Evolutionary conservation across 2,797 vertebrate genomes (phyloP), one percentile per base, ranked within the genome.

Genomic region (Coregonus suidteri): DNA sequence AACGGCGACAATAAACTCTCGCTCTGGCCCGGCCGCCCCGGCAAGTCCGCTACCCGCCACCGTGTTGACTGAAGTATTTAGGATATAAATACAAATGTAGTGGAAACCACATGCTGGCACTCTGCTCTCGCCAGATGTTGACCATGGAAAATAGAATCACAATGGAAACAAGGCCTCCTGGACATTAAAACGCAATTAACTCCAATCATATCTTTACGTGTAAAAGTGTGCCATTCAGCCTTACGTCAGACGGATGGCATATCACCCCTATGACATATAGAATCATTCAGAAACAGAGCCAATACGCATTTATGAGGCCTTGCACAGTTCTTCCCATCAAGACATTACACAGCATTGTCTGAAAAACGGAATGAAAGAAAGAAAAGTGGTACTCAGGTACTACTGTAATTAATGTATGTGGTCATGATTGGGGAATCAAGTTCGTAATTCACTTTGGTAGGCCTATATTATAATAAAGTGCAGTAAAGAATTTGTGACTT

Each of bases 161-260:
- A 86, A 87, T 30, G 67, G 83, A 82, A 84, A 77, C 83, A 25
- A 80, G 80, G 84, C 83, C 88, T 85, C 82, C 80, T 84, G 86
- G 86, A 91, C 88, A 89, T 90, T 89, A 91, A 91, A 92, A 90
- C 53, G 86, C 87, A 89, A 91, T 89, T 89, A 90, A 83, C 81
- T 86, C 87, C 79, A 91, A 88, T 91, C 89, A 91, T 91, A 87
- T 93, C 88, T 89, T 64, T 13, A 64, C 20, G 59, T 85, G 86
- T 90, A 25, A 74, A 84, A 88, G 86, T 89, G 87, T 92, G 88
- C 90, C 88, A 91, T 82, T 91, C 86, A 79, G 83, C 82, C 85
- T 90, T 87, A 92, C 90, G 85, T 91, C 88, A 88, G 83, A 81
- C 73, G 70, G 75, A 86, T 90, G 88, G 86, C 85, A 88, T 13